These are phyloP conservation scores for Drosophila gunungcola DNA, from an alignment of 1,140 invertebrate genomes.

Conservation along the genomic window DNA sequence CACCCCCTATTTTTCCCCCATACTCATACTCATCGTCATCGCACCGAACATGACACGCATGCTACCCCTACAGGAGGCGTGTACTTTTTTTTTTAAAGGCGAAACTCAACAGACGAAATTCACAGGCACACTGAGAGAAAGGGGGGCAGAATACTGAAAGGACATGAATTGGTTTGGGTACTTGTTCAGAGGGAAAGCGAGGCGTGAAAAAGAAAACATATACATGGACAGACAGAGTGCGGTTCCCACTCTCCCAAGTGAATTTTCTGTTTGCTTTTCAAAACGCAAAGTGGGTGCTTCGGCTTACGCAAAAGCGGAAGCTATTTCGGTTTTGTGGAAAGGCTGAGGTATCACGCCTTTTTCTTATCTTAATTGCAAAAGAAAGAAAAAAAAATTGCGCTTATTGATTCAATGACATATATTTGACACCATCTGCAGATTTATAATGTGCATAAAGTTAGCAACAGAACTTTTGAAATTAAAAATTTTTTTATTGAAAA, in stretches of 20 bases:
- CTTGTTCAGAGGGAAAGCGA: no score
- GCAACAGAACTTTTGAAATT: no score
- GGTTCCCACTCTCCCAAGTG: background rate
- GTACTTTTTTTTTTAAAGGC: conserved; percentile 14
- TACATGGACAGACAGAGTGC: no score
- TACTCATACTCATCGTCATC: conserved; percentile 4
- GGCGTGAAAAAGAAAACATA: no score
- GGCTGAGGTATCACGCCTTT: background rate
- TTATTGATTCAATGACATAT: conserved; percentile 8
- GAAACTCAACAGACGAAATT: conserved; percentile 4
- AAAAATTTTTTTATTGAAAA: no score
- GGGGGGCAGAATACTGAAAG: background rate
- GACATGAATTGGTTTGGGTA: no score
- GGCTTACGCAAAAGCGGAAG: background rate
- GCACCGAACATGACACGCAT: conserved; percentile 48
- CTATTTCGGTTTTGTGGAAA: background rate
- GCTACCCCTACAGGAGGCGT: conserved; percentile 30
- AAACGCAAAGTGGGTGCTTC: conserved; percentile 1
- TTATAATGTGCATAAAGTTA: background rate
- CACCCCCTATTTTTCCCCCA: conserved; percentile 4
- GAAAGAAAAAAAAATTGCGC: background rate
- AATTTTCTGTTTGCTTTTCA: background rate
- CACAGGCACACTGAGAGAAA: conserved; percentile 9
- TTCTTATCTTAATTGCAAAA: conserved; percentile 5
- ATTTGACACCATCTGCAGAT: conserved; percentile 2